phyloP scores from a whole-genome alignment of 2,888 invertebrate genomes.

The Trichopria drosophilae region DNA sequence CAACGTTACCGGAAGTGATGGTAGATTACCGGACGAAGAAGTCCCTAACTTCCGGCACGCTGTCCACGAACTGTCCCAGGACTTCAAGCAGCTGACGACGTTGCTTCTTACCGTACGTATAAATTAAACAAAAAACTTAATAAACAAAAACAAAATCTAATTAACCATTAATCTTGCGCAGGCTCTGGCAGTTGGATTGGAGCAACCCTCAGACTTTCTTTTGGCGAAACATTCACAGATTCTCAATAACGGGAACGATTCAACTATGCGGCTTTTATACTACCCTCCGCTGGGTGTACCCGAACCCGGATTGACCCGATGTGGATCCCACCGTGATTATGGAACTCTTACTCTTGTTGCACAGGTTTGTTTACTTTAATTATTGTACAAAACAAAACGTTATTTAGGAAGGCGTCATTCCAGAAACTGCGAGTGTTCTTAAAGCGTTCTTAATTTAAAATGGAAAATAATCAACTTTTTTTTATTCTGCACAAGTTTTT shows the following conservation, averaged over 20 bases:
- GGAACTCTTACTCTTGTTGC: constrained; percentile 76
- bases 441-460: too few relatives aligned
- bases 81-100: constrained; percentile 69
- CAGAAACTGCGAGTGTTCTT: too few relatives aligned
- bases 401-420: too few relatives aligned
- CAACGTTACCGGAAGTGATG: constrained; percentile 67
- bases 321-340: constrained; percentile 74
- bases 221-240: constrained; percentile 69
- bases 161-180: constrained; percentile 32
- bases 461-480: too few relatives aligned
- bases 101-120: constrained; percentile 64
- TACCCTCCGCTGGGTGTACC: constrained; percentile 65
- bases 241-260: constrained; percentile 68
- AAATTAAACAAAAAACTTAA: constrained; percentile 33
- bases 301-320: constrained; percentile 63
- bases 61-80: constrained; percentile 69
- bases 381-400: too few relatives aligned
- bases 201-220: constrained; percentile 66
- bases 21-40: constrained; percentile 67
- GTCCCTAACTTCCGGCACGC: constrained; percentile 70
- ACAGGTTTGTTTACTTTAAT: constrained; percentile 49
- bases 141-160: constrained; percentile 19
- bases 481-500: too few relatives aligned
- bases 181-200: constrained; percentile 59
- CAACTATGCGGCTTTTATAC: constrained; percentile 71